Evolutionary conservation across 2,797 vertebrate genomes (phyloP), one percentile per base, ranked within the genome.

Genomic region (Pteronotus mesoamericanus): DNA sequence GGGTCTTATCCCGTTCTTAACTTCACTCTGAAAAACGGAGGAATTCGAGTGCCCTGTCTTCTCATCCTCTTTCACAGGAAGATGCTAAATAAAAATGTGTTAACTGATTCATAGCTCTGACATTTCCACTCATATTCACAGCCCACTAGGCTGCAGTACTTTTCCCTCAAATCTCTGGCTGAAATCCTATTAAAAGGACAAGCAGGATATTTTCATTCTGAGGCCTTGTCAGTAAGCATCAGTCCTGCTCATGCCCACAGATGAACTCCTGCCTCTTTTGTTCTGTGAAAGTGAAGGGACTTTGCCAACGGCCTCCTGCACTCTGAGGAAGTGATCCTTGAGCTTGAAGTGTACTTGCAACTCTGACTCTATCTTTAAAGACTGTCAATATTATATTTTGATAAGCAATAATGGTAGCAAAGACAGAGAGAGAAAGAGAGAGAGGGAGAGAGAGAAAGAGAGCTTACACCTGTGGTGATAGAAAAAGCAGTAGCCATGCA

Each of bases 71-170:
- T 97, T 98, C 96, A 96, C 96, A 98, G 94, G 96, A 96, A 97
- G 97, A 98, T 97, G 95, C 97, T 98, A 97, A 98, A 98, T 97
- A 97, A 97, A 97, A 97, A 98, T 53, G 97, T 98, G 97, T 84
- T 95, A 98, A 97, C 97, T 98, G 97, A 98, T 97, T 98, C 97
- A 98, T 96, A 97, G 95, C 89, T 97, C 95, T 98, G 97, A 98
- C 97, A 98, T 98, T 98, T 97, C 97, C 94, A 97, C 97, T 98
- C 94, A 82, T 85, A 93, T 96, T 96, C 95, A 95, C 97, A 97
- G 96, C 97, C 97, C 96, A 97, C 96, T 97, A 96, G 93, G 93
- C 95, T 97, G 95, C 95, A 91, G 96, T 93, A 92, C 94, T 96
- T 96, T 96, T 96, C 95, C 90, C 91, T 97, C 94, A 97, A 96